A percentile compares a stretch with the other conserved stretches of the same genome.
phyloP scores from a whole-genome alignment of 2,113 vertebrate genomes.

The Gyps fulvus region DNA sequence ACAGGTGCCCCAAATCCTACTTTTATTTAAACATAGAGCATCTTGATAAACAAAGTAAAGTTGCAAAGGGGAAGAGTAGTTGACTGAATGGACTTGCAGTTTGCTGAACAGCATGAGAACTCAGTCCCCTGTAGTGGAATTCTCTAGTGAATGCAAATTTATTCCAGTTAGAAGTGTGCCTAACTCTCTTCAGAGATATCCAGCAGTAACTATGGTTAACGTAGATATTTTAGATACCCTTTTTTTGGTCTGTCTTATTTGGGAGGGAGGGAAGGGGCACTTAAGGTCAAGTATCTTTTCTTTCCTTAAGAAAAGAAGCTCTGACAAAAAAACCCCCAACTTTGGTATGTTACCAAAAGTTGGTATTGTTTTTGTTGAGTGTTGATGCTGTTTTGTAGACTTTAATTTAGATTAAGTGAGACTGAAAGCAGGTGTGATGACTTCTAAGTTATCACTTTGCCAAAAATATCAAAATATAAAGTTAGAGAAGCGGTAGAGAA shows the following conservation, averaged over 20 bases:
- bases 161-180: neutral
- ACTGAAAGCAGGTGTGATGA: neutral
- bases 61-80: neutral
- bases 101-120: neutral
- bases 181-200: neutral
- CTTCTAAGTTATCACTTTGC: neutral
- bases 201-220: neutral
- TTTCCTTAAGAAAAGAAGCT: neutral
- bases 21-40: neutral
- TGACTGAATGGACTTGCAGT: neutral
- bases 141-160: neutral
- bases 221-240: neutral
- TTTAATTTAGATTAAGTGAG: neutral
- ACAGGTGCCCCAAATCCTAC: neutral
- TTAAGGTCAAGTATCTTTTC: neutral
- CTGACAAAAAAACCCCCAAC: fast-evolving
- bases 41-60: neutral
- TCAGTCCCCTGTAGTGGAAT: neutral
- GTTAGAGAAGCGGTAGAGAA: neutral
- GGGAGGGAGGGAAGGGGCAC: neutral
- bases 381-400: neutral
- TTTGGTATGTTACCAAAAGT: neutral
- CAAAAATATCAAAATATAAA: neutral
- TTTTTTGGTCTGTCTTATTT: neutral
- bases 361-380: neutral